phyloP scores from a whole-genome alignment of 23 tunicate genomes.

The Phallusia fumigata region DNA sequence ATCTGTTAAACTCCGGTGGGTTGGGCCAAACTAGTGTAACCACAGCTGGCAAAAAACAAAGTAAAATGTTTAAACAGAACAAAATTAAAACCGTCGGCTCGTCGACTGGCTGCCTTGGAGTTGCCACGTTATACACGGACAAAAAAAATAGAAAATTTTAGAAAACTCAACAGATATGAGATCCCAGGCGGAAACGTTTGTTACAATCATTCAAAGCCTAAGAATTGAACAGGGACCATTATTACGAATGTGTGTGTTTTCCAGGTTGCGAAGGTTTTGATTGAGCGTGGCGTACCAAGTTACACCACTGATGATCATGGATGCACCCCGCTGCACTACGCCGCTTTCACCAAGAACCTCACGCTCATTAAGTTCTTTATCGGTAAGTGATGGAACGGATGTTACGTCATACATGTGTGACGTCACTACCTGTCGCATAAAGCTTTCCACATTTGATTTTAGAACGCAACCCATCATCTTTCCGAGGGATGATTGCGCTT shows the following conservation, averaged over 20 bases:
- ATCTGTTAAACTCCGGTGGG: no score
- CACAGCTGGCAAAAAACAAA: no score
- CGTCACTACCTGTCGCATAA: no score
- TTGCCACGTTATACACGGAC: no score
- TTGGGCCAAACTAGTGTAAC: no score
- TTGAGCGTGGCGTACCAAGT: slow-evolving; percentile 86
- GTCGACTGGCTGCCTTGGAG: no score
- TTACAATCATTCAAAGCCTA: background rate
- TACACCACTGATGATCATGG: slow-evolving; percentile 88
- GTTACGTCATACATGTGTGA: background rate
- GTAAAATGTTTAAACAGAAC: no score
- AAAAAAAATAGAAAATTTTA: no score
- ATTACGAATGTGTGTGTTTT: background rate
- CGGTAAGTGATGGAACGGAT: slow-evolving; percentile 28
- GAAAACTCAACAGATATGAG: no score
- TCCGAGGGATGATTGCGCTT: slow-evolving; percentile 72
- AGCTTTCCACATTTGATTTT: no score
- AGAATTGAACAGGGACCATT: background rate
- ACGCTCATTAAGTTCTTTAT: slow-evolving; percentile 86
- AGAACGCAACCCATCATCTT: slow-evolving; percentile 72
- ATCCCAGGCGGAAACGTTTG: no score
- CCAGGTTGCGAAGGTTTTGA: slow-evolving; percentile 88
- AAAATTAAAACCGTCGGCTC: no score
- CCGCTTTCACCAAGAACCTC: slow-evolving; percentile 94
- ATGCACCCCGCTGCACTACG: slow-evolving; percentile 95